These are phyloP conservation scores for Platyscapa corneri DNA, from an alignment of 1,140 invertebrate genomes.

Conservation along the genomic window DNA sequence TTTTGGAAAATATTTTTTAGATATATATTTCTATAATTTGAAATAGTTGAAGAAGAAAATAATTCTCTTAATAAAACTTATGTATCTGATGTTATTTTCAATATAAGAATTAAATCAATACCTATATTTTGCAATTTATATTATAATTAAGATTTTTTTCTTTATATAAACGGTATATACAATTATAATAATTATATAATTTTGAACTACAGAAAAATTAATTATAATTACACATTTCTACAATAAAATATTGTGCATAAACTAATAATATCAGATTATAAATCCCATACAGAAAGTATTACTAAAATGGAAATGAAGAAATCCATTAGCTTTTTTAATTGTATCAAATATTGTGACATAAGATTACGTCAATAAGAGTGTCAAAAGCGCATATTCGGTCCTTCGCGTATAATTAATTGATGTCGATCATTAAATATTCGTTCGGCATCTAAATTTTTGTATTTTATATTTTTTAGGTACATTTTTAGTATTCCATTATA, in stretches of 20 bases:
- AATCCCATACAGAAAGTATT: neutral
- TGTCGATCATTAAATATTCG: neutral
- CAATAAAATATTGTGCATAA: no score
- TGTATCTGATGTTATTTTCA: neutral
- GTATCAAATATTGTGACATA: neutral
- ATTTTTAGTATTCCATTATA: constrained; percentile 18
- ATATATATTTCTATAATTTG: neutral
- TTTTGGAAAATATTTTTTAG: neutral
- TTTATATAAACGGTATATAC: neutral
- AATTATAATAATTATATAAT: neutral
- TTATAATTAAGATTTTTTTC: neutral
- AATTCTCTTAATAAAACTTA: neutral
- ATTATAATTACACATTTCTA: neutral
- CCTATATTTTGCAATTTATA: neutral
- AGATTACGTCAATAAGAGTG: neutral
- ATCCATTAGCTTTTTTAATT: no score
- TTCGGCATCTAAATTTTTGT: constrained; percentile 14
- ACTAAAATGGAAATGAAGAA: neutral
- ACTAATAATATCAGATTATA: no score
- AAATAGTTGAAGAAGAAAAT: neutral
- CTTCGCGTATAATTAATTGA: neutral
- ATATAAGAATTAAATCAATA: neutral
- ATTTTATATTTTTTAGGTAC: constrained; percentile 23
- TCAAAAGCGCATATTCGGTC: neutral
- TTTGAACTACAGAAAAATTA: neutral